Evolutionary conservation across 2,113 vertebrate genomes (phyloP), one percentile per base, ranked within the genome.

Genomic region (Panthera leo): DNA sequence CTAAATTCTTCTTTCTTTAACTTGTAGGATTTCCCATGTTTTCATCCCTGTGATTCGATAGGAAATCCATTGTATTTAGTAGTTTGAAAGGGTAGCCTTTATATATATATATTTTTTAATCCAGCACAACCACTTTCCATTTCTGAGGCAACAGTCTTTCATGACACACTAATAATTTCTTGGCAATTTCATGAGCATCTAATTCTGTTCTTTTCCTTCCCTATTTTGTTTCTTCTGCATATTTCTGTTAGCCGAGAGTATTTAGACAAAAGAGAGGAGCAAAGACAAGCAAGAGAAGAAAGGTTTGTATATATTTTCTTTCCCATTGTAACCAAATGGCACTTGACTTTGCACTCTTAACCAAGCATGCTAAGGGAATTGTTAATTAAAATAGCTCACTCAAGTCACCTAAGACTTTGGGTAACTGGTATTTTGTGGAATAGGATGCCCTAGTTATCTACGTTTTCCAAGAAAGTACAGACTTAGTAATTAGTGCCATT

Each of bases 271-370:
- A 99, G 99, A 98, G 99, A 99, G 98, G 99, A 99, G 85, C 99
- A 99, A 67, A 99, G 99, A 98, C 99, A 99, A 97, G 99, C 99
- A 95, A 99, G 99, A 98, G 99, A 99, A 98, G 99, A 99, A 97
- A 99, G 99, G 99, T 99, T 98, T 98, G 99, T 99, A 98, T 90
- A 70, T 73, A 23, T 86, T 73, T 85, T 96, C 89, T 97, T 96
- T 58, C 21, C 91, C 55, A 70, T 67, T 97, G 51, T 96, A 45
- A 84, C 45, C 87, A 65, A 87, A 85, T 53, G 31, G 63, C 96
- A 89, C 14, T 58, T 0, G 0, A 65, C 45, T 98, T 83, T 97
- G 88, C 53, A 53, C 93, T 96, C 85, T 97, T 98, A 97, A 98
- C 85, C 95, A 78, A 94, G 95, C 97, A 97, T 98, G 97, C 80